Evolutionary conservation across 1,140 invertebrate species (phyloP).

Genomic region (Danaus melanippus): DNA sequence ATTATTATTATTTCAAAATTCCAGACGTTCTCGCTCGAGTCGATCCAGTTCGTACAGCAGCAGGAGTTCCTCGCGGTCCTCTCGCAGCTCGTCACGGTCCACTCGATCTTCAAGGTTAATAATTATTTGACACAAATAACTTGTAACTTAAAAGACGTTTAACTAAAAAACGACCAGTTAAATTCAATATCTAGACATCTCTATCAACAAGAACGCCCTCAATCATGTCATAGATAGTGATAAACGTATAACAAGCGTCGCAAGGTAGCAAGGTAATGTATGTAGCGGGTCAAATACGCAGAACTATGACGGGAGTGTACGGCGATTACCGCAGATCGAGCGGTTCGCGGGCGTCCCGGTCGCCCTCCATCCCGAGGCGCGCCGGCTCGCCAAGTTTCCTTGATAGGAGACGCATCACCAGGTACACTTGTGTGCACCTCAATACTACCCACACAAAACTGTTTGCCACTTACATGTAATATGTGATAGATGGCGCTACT

Average conservation of each 20-base stretch:
- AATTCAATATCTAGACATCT: no score
- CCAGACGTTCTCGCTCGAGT: conserved; percentile 46
- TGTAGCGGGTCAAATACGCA: conserved; percentile 20
- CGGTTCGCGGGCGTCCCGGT: conserved; percentile 77
- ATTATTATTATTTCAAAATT: conserved; percentile 4
- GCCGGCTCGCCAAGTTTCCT: conserved; percentile 92
- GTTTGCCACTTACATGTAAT: no score
- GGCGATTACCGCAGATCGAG: conserved; percentile 63
- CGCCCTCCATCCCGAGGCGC: conserved; percentile 88
- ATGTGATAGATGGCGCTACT: no score
- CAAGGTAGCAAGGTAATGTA: conserved; percentile 7
- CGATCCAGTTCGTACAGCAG: conserved; percentile 65
- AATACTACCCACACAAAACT: no score
- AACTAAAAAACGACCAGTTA: no score
- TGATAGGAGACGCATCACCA: conserved; percentile 90
- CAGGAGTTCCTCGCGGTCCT: conserved; percentile 65
- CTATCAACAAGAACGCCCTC: no score
- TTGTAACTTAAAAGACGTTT: no score
- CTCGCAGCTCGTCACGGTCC: conserved; percentile 62
- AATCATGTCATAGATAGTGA: no score
- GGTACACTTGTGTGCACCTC: conserved; percentile 70
- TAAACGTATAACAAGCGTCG: no score
- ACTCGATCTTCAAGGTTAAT: conserved; percentile 63
- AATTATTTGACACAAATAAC: conserved; percentile 1
- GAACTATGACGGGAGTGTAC: conserved; percentile 68